These are phyloP conservation scores for Prorops nasuta DNA, from an alignment of 1,140 invertebrate genomes.

Conservation along the genomic window DNA sequence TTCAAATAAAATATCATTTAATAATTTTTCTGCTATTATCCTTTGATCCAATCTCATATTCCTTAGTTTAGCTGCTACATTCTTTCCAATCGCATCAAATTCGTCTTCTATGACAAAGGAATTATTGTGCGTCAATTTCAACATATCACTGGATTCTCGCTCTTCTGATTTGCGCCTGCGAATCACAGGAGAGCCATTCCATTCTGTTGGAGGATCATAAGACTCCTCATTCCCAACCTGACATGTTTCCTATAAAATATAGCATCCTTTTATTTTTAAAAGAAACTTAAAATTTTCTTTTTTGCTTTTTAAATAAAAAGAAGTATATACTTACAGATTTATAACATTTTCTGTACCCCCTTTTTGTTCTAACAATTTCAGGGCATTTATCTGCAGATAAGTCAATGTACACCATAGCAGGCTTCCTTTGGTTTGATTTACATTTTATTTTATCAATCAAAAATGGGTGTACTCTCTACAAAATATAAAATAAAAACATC, in stretches of 20 bases:
- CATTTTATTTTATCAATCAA: constrained; percentile 51
- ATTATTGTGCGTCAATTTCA: constrained; percentile 42
- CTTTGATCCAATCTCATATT: constrained; percentile 53
- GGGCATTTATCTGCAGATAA: constrained; percentile 40
- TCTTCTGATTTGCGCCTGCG: constrained; percentile 42
- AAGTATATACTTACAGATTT: constrained; percentile 34
- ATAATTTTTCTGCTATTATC: constrained; percentile 52
- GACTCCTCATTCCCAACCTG: constrained; percentile 34
- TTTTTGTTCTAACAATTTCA: constrained; percentile 42
- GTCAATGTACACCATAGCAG: constrained; percentile 50
- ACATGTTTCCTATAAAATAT: constrained; percentile 39
- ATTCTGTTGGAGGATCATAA: constrained; percentile 40
- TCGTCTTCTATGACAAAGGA: constrained; percentile 45
- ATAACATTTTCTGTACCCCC: constrained; percentile 45
- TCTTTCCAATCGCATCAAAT: constrained; percentile 51
- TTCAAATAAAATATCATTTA: constrained; percentile 54
- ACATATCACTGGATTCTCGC: constrained; percentile 33
- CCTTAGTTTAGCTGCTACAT: constrained; percentile 51
- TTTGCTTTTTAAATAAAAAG: constrained; percentile 1
- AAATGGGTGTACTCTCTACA: constrained; percentile 50
- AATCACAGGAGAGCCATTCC: constrained; percentile 36
- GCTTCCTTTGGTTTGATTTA: constrained; percentile 53
- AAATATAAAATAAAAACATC: constrained; percentile 15
- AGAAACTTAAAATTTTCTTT: neutral
- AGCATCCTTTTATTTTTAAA: constrained; percentile 1